Evolutionary conservation across 1,140 invertebrate species (phyloP), one percentile per base, ranked within the genome.

Genomic region (Globodera ellingtonae): DNA sequence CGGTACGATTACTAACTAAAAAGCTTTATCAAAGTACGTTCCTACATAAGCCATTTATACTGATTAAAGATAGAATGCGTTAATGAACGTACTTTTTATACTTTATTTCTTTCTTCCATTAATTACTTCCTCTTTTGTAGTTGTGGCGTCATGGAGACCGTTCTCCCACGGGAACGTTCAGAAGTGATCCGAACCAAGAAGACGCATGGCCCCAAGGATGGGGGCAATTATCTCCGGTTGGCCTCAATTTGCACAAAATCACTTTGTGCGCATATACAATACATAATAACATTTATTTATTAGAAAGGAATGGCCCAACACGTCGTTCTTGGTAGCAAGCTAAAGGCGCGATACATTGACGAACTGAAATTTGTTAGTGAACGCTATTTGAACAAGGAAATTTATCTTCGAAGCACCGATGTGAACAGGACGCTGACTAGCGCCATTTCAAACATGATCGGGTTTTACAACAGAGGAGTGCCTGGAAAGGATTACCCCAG

Each of bases 251-350:
- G 24, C 24, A 24, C 24, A 24, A 24, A 24, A 24, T 24, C 24
- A 24, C 24, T 24, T 24, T 24, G 24, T 24, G 24, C 24, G 0
- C 0, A 24, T 24, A 21, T 50, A 18, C 65, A 21, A n/a, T 15
- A 65, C 18, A 21, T 18, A 44, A 46, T 65, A n/a, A n/a, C 52
- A 65, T 10, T 24, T 18, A 62, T 18, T 7, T 59, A 62, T 21
- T 48, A 83, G 82, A 62, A 48, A 72, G 83, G 83, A 24, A 84
- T 84, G 83, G 8, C n/a, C 13, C 78, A 84, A 74, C 83, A 84
- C 50, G 50, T 84, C 8, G 62, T 48, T 18, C 67, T 84, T 35
- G 83, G 83, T 7, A 13, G 69, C 18, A 84, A 84, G 70, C 65
- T 84, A 8, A 66, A 70, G n/a, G 21, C 52, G 66, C 69, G 71